A percentile compares a stretch with the other conserved stretches of the same genome.
phyloP scores from a whole-genome alignment of 2,113 vertebrate genomes.

The Hiodon tergisus region DNA sequence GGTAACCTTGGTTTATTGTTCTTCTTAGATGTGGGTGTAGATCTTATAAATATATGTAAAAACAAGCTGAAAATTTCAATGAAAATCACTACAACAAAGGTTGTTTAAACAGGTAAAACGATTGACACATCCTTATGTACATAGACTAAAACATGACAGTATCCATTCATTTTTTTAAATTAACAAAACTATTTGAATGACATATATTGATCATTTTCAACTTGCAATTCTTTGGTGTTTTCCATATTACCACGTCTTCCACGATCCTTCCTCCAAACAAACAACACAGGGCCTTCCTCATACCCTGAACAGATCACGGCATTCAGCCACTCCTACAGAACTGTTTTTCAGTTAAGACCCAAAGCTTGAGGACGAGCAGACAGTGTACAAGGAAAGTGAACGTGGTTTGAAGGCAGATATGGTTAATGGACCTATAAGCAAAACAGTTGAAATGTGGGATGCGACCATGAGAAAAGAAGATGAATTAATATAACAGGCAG shows the following conservation, averaged over 20 bases:
- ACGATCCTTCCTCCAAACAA: neutral
- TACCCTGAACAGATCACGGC: too few relatives aligned
- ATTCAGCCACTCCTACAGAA: neutral
- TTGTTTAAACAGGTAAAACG: neutral
- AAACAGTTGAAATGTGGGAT: neutral
- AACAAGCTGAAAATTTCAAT: neutral
- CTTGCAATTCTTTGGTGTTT: neutral
- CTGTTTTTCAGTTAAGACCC: neutral
- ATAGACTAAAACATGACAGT: neutral
- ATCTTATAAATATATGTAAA: conserved; percentile 11
- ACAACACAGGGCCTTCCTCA: neutral
- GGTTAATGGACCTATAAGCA: neutral
- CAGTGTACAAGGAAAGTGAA: neutral
- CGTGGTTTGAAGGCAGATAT: neutral
- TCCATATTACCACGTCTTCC: neutral
- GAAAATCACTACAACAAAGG: neutral
- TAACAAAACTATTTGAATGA: neutral
- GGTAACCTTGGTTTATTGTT: conserved; percentile 7
- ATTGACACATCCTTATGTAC: neutral
- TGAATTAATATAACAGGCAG: neutral
- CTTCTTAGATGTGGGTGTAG: neutral
- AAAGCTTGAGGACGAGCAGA: neutral
- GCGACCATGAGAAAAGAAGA: neutral
- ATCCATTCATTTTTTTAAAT: too few relatives aligned
- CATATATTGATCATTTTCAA: neutral